Evolutionary conservation across 2,888 invertebrate genomes (phyloP).

Genomic region (Erebia epiphron): DNA sequence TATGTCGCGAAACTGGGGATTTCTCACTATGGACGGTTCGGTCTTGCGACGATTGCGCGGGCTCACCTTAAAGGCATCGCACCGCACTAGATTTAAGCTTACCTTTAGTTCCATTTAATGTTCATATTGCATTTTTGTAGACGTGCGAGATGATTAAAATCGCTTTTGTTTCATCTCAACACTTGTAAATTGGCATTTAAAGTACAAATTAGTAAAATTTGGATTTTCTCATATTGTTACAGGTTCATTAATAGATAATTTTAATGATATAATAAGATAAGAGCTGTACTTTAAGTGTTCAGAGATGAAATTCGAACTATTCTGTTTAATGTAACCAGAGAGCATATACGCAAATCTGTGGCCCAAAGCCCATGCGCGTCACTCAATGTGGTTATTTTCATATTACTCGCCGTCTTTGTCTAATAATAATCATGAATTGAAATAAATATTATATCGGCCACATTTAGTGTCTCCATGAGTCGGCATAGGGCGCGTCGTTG

Average conservation of each 20-base stretch:
- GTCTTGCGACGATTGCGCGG: conserved; percentile 72
- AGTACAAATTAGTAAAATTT: conserved; percentile 83
- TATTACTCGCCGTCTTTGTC: not conserved
- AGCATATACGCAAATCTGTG: conserved; percentile 58
- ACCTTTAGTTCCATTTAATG: conserved; percentile 66
- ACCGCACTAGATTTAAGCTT: conserved; percentile 78
- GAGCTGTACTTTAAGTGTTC: conserved; percentile 83
- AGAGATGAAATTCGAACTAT: conserved; percentile 75
- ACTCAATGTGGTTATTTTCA: conserved; percentile 47
- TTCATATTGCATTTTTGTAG: conserved; percentile 71
- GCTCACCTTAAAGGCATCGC: conserved; percentile 82
- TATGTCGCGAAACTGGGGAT: conserved; percentile 81
- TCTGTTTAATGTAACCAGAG: conserved; percentile 71
- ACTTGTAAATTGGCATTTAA: conserved; percentile 81
- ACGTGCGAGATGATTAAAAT: conserved; percentile 74
- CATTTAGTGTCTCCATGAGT: conserved; percentile 56
- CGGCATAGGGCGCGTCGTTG: conserved; percentile 51
- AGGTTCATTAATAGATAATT: conserved; percentile 82
- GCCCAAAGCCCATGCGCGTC: conserved; percentile 55
- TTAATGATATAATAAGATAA: conserved; percentile 77
- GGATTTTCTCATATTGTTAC: conserved; percentile 82
- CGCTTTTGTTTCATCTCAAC: conserved; percentile 72
- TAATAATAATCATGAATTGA: not conserved
- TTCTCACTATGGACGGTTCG: conserved; percentile 81
- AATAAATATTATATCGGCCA: conserved; percentile 31